phyloP scores from a whole-genome alignment of 2,888 invertebrate genomes.

The Ariolimax columbianus region DNA sequence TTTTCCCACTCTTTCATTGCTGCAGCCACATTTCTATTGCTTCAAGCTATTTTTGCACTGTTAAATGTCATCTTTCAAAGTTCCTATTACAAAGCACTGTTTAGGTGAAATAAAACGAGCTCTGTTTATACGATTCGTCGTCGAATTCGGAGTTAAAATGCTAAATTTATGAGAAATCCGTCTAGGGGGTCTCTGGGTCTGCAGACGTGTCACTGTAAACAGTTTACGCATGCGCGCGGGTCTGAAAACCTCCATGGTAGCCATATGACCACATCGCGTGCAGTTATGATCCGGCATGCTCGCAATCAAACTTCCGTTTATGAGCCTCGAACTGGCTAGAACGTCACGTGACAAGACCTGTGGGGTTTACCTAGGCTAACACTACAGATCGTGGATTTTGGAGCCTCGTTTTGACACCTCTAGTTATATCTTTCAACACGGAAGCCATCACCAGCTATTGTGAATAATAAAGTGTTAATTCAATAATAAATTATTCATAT shows the following conservation, averaged over 20 bases:
- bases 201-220: slow-evolving; percentile 53
- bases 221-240: slow-evolving; percentile 47
- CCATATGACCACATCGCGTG: slow-evolving; percentile 42
- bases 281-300: slow-evolving; percentile 44
- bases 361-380: not conserved
- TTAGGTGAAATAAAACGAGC: not conserved
- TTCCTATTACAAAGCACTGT: not conserved
- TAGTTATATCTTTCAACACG: not conserved
- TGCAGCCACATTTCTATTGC: not conserved
- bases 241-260: slow-evolving; percentile 34
- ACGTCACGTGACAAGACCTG: slow-evolving; percentile 38
- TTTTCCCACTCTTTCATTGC: too few relatives aligned
- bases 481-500: too few relatives aligned
- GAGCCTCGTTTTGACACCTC: not conserved
- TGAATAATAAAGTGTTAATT: too few relatives aligned
- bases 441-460: not conserved
- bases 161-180: slow-evolving; percentile 38
- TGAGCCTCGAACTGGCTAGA: slow-evolving; percentile 46
- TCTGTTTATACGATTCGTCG: slow-evolving; percentile 9
- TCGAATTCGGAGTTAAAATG: slow-evolving; percentile 4
- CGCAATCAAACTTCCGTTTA: slow-evolving; percentile 51
- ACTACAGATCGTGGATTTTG: not conserved
- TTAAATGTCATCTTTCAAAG: slow-evolving; percentile 12
- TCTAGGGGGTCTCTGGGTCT: slow-evolving; percentile 26
- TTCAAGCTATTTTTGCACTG: not conserved